Base-by-base conservation (phyloP, 1,140 invertebrate species). In the Neodiprion pinetum region DNA sequence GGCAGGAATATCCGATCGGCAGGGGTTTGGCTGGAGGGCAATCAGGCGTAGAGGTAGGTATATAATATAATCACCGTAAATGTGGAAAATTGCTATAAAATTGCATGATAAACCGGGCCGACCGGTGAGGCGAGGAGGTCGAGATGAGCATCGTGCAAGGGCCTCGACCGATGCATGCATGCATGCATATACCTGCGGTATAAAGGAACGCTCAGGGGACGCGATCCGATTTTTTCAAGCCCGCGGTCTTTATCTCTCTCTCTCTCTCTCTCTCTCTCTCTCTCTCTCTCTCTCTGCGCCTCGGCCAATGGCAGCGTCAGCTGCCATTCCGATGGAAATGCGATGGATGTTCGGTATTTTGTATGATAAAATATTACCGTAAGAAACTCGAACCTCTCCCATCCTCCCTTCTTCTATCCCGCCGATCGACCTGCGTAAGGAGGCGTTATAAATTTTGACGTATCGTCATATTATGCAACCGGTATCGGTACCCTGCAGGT, bases 1-100 rank as follows among this genome's bases (percentile, higher is more conserved):
- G 5, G 28, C 28, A 40, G 28, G 28, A 40, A 40, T 40, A 40
- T 1, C 28, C 28, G 28, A 40, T 40, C 28, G 28, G 28, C 28
- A 40, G 28, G 28, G 28, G 1, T 40, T 40, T 40, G 28, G 28
- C 28, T 40, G 5, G 28, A 40, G 28, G 28, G 28, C 28, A 40
- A 40, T 40, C 28, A 40, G 28, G 2, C 28, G 28, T 40, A 40
- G 28, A 40, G 28, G 28, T 40, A 40, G 28, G 28, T 40, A 40
- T 81, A 86, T 83, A 82, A 82, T 81, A 79, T 85, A 85, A 88
- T 88, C 85, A 76, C 77, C 79, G 74, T 78, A 85, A 88, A 88
- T 83, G 84, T 84, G 86, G 84, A 86, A 88, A 88, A 88, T 88
- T 88, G 86, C 82, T 88, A 86, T 87, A 83, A 88, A 88, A 88